Evolutionary conservation across 2,888 invertebrate genomes (phyloP), one percentile per base, ranked within the genome.

Genomic region (Metalampra italica): DNA sequence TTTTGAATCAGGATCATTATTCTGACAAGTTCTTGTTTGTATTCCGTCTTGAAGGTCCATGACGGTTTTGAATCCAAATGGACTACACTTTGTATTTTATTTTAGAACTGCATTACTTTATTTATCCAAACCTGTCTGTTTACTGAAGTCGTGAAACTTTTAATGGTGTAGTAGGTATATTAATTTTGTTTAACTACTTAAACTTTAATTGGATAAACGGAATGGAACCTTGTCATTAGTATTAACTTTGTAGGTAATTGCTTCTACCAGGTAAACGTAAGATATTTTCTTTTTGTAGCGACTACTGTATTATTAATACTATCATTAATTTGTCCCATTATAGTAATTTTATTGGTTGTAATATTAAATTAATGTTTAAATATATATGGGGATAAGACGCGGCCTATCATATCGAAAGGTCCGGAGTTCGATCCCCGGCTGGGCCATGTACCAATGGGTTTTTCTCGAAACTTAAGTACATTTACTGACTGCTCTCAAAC

Each of bases 1-100:
- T 78, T 77, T 75, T 69, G 68, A 66, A 62, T 59, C 60, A 54
- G 55, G 67, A 68, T 79, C 77, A 72, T 79, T 80, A 79, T 75
- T 65, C 70, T 57, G 73, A 63, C 63, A 51, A 62, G 66, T 77
- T 79, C 65, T 76, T 75, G 48, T 56, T 52, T n/a, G 45, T 38
- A 32, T 39, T 43, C 50, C 36, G 7, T 39, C 11, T 34, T 34
- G 11, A 34, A 34, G 32, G 7, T 12, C 1, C 14, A 11, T 34
- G 34, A 15, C 32, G 11, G 13, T 12, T 55, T 54, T 49, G 49
- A 49, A 58, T 57, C 50, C 9, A 43, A 43, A 30, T 43, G 29
- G 29, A 43, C 36, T 50, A 44, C 49, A 36, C 47, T 36, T 45
- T 39, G 46, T 11, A 40, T 40, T 40, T 40, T 15, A 15, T 40